Conservation (phyloP, 2,888 invertebrate species). For the Lutraria lutraria region DNA sequence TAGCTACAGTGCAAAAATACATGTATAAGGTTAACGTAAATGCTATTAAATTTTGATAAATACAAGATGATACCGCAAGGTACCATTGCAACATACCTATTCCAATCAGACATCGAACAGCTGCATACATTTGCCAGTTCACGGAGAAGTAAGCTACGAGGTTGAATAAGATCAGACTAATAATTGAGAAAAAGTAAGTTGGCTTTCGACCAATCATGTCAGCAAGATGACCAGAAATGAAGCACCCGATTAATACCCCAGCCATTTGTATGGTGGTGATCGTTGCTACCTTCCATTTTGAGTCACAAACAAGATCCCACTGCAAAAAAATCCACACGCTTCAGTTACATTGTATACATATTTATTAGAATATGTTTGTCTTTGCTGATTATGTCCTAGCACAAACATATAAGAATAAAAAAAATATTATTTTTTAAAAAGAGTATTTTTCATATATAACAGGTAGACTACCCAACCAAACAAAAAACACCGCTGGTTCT, state of each 20-base stretch:
- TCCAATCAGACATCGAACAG: constrained; percentile 71
- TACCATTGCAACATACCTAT: constrained; percentile 45
- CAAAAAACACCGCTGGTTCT: too few species aligned
- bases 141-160: constrained; percentile 71
- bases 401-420: too few species aligned
- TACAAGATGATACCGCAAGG: too few species aligned
- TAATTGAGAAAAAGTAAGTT: constrained; percentile 62
- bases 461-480: too few species aligned
- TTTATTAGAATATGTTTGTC: too few species aligned
- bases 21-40: too few species aligned
- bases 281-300: constrained; percentile 67
- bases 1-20: too few species aligned
- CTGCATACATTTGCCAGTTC: constrained; percentile 77
- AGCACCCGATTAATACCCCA: constrained; percentile 73
- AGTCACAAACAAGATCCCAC: constrained; percentile 74
- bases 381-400: too few species aligned
- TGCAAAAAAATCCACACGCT: constrained; percentile 35
- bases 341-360: too few species aligned
- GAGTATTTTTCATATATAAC: too few species aligned
- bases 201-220: constrained; percentile 75
- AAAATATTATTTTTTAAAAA: too few species aligned
- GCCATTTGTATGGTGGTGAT: constrained; percentile 76
- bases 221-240: constrained; percentile 70
- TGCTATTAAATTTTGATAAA: too few species aligned
- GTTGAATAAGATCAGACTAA: constrained; percentile 65